Evolutionary conservation across 2,113 vertebrate species (phyloP).

Genomic region (Vulpes lagopus): DNA sequence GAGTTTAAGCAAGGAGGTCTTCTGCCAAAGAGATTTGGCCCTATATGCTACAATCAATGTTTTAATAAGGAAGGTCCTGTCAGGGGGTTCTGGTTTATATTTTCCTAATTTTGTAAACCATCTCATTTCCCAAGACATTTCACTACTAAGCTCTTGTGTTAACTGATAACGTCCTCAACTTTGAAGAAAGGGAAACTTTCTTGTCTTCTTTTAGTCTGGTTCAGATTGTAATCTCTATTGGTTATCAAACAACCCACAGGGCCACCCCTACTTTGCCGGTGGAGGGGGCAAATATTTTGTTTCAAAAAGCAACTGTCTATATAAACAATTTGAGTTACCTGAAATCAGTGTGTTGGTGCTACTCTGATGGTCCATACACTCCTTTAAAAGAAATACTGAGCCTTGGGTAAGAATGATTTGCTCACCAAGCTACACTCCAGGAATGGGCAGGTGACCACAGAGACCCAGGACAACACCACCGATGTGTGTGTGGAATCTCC

Average conservation of each 20-base stretch:
- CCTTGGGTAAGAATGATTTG: background rate
- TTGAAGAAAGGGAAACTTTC: background rate
- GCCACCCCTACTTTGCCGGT: background rate
- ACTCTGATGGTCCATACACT: background rate
- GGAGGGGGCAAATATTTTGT: background rate
- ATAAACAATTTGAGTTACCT: background rate
- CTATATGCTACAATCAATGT: background rate
- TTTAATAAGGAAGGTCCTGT: background rate
- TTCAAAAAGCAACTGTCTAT: background rate
- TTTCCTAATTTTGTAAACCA: background rate
- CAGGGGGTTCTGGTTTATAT: background rate
- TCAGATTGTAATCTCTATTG: background rate
- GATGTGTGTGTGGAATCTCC: background rate
- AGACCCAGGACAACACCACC: background rate
- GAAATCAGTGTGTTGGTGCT: background rate
- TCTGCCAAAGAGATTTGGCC: background rate
- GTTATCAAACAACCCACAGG: background rate
- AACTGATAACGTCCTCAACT: background rate
- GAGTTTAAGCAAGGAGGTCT: background rate
- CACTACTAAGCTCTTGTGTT: background rate
- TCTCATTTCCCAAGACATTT: background rate
- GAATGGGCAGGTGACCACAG: background rate
- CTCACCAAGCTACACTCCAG: background rate
- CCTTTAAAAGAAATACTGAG: background rate
- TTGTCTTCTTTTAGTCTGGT: background rate